Evolutionary conservation across 2,797 vertebrate species (phyloP).

Genomic region (Gadopsis bispinosus): DNA sequence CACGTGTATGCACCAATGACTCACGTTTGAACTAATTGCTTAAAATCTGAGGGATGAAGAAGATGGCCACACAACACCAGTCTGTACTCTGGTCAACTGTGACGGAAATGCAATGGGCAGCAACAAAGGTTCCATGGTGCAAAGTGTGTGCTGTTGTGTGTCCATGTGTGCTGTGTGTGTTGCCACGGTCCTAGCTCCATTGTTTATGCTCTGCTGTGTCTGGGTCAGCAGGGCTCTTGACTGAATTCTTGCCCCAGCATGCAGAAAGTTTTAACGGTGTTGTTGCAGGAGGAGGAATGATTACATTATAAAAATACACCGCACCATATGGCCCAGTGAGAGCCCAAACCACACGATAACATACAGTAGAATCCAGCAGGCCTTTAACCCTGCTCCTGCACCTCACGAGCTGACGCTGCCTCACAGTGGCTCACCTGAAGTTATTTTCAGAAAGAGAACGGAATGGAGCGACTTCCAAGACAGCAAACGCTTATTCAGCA

Average conservation of each 20-base stretch:
- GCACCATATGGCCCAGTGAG: constrained; percentile 67
- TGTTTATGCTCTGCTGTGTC: constrained; percentile 78
- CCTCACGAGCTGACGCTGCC: constrained; percentile 47
- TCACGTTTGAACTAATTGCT: constrained; percentile 8
- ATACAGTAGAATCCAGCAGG: constrained; percentile 52
- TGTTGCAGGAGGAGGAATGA: constrained; percentile 77
- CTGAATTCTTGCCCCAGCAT: constrained; percentile 79
- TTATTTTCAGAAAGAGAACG: constrained; percentile 31
- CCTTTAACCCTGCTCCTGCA: constrained; percentile 42
- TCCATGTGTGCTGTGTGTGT: constrained; percentile 38
- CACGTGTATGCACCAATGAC: constrained; percentile 11
- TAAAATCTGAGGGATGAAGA: background rate
- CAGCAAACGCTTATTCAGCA: constrained; percentile 40
- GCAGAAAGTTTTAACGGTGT: constrained; percentile 77
- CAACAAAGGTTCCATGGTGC: constrained; percentile 26
- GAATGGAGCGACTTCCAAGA: constrained; percentile 24
- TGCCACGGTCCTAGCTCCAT: constrained; percentile 50
- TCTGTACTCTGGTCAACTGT: background rate
- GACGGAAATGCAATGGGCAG: constrained; percentile 12
- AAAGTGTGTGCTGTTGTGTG: constrained; percentile 42
- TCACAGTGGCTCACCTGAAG: constrained; percentile 48
- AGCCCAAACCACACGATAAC: constrained; percentile 65
- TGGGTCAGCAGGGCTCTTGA: constrained; percentile 70
- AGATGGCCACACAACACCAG: background rate
- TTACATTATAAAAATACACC: constrained; percentile 78